Evolutionary conservation across 2,797 vertebrate species (phyloP), one percentile per base, ranked within the genome.

Genomic region (Fistularia tabacaria): DNA sequence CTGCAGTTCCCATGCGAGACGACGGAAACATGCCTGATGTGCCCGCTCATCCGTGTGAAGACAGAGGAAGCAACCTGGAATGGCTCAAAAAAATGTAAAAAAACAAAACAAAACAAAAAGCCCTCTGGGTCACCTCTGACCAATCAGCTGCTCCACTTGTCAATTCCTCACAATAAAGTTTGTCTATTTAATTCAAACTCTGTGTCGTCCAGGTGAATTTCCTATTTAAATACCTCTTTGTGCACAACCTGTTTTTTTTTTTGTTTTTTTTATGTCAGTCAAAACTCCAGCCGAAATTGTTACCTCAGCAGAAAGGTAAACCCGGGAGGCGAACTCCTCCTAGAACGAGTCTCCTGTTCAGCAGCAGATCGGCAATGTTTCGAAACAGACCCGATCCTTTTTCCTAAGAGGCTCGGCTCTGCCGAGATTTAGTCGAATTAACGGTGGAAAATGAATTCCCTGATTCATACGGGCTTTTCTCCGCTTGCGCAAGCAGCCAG

Each of bases 51-150:
- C 94, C 94, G 0, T 50, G 68, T 66, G 93, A 95, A 1, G 83
- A 91, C 1, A 77, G 88, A 76, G 94, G 94, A 42, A 69, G 44
- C 0, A 92, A 61, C 46, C 43, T 96, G 61, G 91, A 94, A 0
- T 96, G 94, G 93, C 62, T 96, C 40, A 95, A 93, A 87, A 90
- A 91, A 0, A 13, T 94, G 3, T 95, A 89, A 93, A 9, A 44
- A 64, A 59, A 4, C 43, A 36, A 49, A 49, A 15, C 10, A 93
- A 9, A 44, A 64, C 57, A 4, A 45, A 36, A 49, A 49, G 15
- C 10, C 25, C 71, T 41, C 53, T 50, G 13, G 55, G 71, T 73
- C 47, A 62, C 58, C 36, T 49, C 38, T 73, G 46, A 69, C 65
- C 73, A 25, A 2, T 25, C 25, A 25, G 25, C 25, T 74, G 46